These are phyloP conservation scores for Entomyzon cyanotis DNA, from an alignment of 2,113 vertebrate genomes.

Conservation along the genomic window DNA sequence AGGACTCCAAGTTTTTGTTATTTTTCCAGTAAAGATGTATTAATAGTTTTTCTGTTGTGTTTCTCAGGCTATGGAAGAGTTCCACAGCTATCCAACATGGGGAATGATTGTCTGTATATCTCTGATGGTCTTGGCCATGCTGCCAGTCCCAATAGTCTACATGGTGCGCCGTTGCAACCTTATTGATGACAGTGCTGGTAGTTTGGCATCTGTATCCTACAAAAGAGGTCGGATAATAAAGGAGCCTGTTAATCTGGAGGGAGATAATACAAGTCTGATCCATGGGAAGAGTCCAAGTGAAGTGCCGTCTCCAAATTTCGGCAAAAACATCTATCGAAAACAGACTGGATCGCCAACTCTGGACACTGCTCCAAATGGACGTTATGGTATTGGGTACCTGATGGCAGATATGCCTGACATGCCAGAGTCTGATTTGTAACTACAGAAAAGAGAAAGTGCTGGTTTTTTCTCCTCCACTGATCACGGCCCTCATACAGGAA, in stretches of 20 bases:
- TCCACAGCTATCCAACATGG: slow-evolving; percentile 86
- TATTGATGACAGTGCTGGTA: slow-evolving; percentile 80
- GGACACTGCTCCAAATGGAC: slow-evolving; percentile 89
- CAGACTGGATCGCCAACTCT: slow-evolving; percentile 79
- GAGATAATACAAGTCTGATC: slow-evolving; percentile 89
- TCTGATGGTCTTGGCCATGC: slow-evolving; percentile 84
- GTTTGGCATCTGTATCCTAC: slow-evolving; percentile 87
- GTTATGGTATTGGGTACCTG: slow-evolving; percentile 92
- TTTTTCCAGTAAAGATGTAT: neutral
- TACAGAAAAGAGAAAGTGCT: neutral
- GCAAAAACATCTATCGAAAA: slow-evolving; percentile 90
- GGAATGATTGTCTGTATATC: slow-evolving; percentile 85
- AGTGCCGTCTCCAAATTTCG: slow-evolving; percentile 86
- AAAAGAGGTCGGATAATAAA: slow-evolving; percentile 92
- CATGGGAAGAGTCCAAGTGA: slow-evolving; percentile 88
- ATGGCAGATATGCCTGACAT: slow-evolving; percentile 93
- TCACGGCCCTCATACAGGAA: slow-evolving; percentile 45
- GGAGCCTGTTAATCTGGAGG: slow-evolving; percentile 82
- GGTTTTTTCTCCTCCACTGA: slow-evolving; percentile 22
- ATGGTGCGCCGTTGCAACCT: slow-evolving; percentile 85
- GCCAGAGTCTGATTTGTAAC: slow-evolving; percentile 93
- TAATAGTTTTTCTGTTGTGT: neutral
- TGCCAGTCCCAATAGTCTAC: slow-evolving; percentile 89
- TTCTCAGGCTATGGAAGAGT: slow-evolving; percentile 82
- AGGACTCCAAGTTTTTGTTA: neutral